Base-by-base conservation (phyloP, 1,140 invertebrate species). In the Tachypleus tridentatus region DNA sequence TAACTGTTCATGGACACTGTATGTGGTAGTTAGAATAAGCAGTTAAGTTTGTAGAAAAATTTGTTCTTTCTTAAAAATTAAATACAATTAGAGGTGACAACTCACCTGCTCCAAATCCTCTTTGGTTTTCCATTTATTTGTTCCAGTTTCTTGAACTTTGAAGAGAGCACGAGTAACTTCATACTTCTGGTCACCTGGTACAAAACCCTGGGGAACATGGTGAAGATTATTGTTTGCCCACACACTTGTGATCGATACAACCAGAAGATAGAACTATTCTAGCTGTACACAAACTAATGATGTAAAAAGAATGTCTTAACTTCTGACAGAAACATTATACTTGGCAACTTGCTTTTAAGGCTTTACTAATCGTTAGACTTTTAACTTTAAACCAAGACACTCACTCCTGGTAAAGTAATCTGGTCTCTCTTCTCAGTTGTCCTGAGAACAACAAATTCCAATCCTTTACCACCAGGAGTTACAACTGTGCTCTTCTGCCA, bases 361-460 rank as follows among this genome's bases (percentile, higher is more conserved):
- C 29, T 29, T 29, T 29, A 29, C 29, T 29, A 29, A 1, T 29
- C 29, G n/a, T n/a, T n/a, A n/a, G n/a, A 29, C 29, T 29, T 29
- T 29, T 29, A 29, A 29, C 29, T 29, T 29, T 29, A 29, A 29
- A 29, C 0, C 29, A 29, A 29, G 29, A 29, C 29, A 56, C 67
- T 60, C 66, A 70, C 71, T 8, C 67, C 70, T 51, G 69, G 71
- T 11, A 70, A 53, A 7, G 66, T 60, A 10, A 71, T n/a, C 8
- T 66, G 66, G 5, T 70, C 63, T 49, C 58, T 58, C 54, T 62
- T 57, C 49, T 65, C 62, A 9, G 61, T 64, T n/a, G 58, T 62
- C 56, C 63, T 4, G 56, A 65, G 66, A 7, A 73, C 58, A 64
- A 71, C 63, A 63, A 72, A 71, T 63, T 73, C 72, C 11, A 74